A percentile compares a stretch with the other conserved stretches of the same genome.
Conservation (phyloP, 2,113 vertebrate species). For the Pontoporia blainvillei region DNA sequence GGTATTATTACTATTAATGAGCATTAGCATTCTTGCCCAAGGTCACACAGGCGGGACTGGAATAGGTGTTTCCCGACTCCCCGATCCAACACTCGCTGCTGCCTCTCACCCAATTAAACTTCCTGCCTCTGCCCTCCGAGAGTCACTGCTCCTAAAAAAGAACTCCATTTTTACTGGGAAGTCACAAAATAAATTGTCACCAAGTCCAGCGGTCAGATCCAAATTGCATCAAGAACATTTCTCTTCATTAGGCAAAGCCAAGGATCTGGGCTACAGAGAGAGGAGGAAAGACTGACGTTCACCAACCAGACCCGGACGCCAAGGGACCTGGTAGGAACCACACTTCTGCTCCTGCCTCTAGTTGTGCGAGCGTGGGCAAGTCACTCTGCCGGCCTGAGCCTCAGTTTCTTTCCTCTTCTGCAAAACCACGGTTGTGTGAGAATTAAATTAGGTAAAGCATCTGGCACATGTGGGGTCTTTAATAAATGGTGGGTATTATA, state of each 20-base stretch:
- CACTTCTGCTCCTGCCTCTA: not conserved
- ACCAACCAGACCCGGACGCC: not conserved
- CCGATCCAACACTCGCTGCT: not conserved
- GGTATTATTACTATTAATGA: not conserved
- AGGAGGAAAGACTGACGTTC: not conserved
- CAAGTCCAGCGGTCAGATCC: slow-evolving; percentile 16
- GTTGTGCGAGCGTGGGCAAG: rapidly evolving
- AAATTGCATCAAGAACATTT: slow-evolving; percentile 14
- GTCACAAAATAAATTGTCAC: slow-evolving; percentile 48
- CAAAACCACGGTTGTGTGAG: not conserved
- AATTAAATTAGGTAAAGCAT: not conserved
- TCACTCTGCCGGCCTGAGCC: not conserved
- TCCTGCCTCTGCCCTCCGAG: slow-evolving; percentile 27
- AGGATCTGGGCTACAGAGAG: not conserved
- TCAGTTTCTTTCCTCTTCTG: not conserved
- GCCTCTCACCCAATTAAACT: slow-evolving; percentile 39
- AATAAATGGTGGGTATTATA: not conserved
- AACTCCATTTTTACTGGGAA: slow-evolving; percentile 51
- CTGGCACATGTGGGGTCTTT: not conserved
- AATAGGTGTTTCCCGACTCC: not conserved
- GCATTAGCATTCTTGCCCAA: not conserved
- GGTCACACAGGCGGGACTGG: not conserved
- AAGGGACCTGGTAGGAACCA: not conserved
- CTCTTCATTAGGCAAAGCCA: slow-evolving; percentile 12
- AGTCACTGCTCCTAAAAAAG: slow-evolving; percentile 36